Evolutionary conservation across 2,888 invertebrate genomes (phyloP).

Genomic region (Lacanobia oleracea): DNA sequence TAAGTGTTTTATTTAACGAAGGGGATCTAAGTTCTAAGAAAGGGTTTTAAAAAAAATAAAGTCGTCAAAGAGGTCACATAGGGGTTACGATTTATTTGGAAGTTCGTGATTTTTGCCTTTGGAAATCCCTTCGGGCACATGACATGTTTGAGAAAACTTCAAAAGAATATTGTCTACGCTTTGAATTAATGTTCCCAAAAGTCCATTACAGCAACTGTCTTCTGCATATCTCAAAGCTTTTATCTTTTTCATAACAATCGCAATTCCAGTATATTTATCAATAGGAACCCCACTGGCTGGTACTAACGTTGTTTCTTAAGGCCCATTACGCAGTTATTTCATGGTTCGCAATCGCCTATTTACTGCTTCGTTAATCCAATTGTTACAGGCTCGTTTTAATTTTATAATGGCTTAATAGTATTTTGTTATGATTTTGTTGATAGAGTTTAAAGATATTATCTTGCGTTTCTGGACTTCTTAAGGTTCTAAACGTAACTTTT

Average conservation of each 20-base stretch:
- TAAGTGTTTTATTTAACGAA: too few species aligned
- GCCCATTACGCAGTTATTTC: conserved; percentile 27
- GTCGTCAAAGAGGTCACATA: too few species aligned
- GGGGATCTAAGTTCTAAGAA: too few species aligned
- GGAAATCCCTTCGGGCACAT: too few species aligned
- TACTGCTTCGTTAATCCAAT: conserved; percentile 33
- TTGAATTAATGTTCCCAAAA: not conserved
- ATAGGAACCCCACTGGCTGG: conserved; percentile 1
- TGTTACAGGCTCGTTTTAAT: conserved; percentile 16
- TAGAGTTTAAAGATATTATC: not conserved
- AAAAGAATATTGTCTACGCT: not conserved
- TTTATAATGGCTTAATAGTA: conserved; percentile 5
- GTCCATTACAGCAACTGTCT: not conserved
- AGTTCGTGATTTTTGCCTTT: too few species aligned
- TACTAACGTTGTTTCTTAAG: not conserved
- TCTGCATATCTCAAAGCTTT: not conserved
- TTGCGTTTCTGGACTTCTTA: not conserved
- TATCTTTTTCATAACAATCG: conserved; percentile 1
- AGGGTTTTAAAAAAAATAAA: too few species aligned
- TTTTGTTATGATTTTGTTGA: conserved; percentile 5
- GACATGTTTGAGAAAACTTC: too few species aligned
- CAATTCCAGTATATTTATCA: not conserved
- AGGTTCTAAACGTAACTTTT: not conserved
- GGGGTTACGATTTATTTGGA: too few species aligned
- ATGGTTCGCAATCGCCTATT: conserved; percentile 22